Conservation (phyloP, 2,888 invertebrate species). For the Ptychoptera albimana region DNA sequence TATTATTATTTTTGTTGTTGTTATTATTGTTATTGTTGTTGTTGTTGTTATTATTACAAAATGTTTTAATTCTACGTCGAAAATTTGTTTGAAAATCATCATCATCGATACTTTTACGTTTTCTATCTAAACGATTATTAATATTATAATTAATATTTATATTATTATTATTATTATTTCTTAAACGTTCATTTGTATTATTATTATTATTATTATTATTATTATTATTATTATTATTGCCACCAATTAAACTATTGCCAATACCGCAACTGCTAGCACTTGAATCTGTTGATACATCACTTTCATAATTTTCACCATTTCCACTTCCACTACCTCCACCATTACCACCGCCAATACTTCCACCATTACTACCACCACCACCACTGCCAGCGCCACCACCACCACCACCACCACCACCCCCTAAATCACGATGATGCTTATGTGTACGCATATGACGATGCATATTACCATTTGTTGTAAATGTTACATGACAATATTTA, state of each 20-base stretch:
- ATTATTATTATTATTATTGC: conserved; percentile 26
- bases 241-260: conserved; percentile 21
- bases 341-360: conserved; percentile 11
- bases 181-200: conserved; percentile 12
- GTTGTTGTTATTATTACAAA: conserved; percentile 20
- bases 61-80: conserved; percentile 16
- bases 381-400: conserved; percentile 8
- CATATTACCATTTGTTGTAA: conserved; percentile 77
- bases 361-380: conserved; percentile 18
- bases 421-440: conserved; percentile 30
- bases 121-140: conserved; percentile 12
- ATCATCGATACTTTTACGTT: conserved; percentile 22
- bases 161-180: conserved; percentile 13
- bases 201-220: conserved; percentile 22
- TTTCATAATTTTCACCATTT: conserved; percentile 39
- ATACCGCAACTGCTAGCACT: conserved; percentile 21
- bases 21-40: conserved; percentile 16
- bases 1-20: too few relatives aligned
- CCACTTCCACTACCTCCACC: conserved; percentile 4
- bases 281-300: conserved; percentile 37
- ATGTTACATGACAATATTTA: conserved; percentile 59
- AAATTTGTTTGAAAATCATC: conserved; percentile 12
- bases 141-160: conserved; percentile 3
- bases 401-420: conserved; percentile 18
- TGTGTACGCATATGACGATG: conserved; percentile 66